Conservation (phyloP, 2,113 vertebrate genomes). For the Mugil cephalus region DNA sequence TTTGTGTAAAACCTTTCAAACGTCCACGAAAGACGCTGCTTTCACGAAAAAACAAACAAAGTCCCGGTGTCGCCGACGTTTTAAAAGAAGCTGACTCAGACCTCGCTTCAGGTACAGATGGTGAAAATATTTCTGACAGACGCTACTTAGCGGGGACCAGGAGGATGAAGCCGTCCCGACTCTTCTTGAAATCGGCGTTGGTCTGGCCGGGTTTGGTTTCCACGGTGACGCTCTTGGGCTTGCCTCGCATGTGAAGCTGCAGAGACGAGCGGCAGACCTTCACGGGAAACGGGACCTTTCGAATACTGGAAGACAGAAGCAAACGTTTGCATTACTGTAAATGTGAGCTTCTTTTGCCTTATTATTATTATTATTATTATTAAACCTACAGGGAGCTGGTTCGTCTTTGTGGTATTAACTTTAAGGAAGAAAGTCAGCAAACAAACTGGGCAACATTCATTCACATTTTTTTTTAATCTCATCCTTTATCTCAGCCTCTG, state of each 20-base stretch:
- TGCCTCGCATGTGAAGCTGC: conserved; percentile 84
- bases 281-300: conserved; percentile 79
- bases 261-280: conserved; percentile 83
- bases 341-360: background rate
- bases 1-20: background rate
- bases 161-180: conserved; percentile 84
- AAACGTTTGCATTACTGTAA: conserved; percentile 7
- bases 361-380: too few species aligned
- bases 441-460: too few species aligned
- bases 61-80: background rate
- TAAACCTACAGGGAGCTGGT: too few species aligned
- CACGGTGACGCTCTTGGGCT: conserved; percentile 82
- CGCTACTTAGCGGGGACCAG: conserved; percentile 78
- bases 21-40: background rate
- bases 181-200: conserved; percentile 87
- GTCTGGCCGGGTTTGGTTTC: conserved; percentile 74
- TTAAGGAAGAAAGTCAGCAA: too few species aligned
- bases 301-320: conserved; percentile 79
- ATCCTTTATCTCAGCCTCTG: too few species aligned
- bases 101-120: background rate
- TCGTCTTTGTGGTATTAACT: too few species aligned
- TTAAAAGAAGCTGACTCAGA: background rate
- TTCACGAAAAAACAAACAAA: background rate
- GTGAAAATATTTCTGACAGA: fast-evolving
- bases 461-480: too few species aligned